A percentile compares a stretch with the other conserved stretches of the same genome.
Conservation (phyloP, 2,113 vertebrate species). For the Ramphastos sulfuratus region DNA sequence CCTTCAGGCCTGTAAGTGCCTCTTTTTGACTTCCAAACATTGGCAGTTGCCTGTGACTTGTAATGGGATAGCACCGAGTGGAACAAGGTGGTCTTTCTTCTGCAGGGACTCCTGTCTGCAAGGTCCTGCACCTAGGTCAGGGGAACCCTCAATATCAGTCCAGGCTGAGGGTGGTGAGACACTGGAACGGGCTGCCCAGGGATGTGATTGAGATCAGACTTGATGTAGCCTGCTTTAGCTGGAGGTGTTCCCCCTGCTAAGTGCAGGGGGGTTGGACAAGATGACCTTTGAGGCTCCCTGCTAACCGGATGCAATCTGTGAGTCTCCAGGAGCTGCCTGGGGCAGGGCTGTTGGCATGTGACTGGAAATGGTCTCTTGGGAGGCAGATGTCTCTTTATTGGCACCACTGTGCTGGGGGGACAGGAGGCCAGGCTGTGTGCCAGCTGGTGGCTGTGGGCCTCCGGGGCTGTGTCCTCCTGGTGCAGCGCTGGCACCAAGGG, state of each 20-base stretch:
- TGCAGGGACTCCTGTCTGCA: neutral
- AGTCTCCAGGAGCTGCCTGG: neutral
- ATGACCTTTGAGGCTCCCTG: too few relatives aligned
- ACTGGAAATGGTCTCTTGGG: neutral
- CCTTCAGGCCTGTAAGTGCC: conserved; percentile 93
- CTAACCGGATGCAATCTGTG: too few relatives aligned
- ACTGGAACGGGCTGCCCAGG: too few relatives aligned
- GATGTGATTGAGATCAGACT: too few relatives aligned
- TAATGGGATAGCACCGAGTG: neutral
- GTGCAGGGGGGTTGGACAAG: too few relatives aligned
- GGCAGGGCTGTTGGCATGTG: neutral
- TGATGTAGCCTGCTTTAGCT: too few relatives aligned
- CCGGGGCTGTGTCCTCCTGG: neutral
- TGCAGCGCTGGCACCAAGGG: neutral
- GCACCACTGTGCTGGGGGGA: neutral
- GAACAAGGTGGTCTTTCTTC: neutral
- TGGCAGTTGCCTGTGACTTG: neutral
- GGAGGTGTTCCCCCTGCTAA: too few relatives aligned
- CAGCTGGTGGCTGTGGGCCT: neutral
- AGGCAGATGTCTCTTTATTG: conserved; percentile 55
- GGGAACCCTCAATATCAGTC: too few relatives aligned
- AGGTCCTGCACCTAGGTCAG: too few relatives aligned
- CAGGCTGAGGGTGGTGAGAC: too few relatives aligned
- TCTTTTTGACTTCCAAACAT: neutral
- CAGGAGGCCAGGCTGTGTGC: neutral